Evolutionary conservation across 2,888 invertebrate genomes (phyloP).

Genomic region (Machimus atricapillus): DNA sequence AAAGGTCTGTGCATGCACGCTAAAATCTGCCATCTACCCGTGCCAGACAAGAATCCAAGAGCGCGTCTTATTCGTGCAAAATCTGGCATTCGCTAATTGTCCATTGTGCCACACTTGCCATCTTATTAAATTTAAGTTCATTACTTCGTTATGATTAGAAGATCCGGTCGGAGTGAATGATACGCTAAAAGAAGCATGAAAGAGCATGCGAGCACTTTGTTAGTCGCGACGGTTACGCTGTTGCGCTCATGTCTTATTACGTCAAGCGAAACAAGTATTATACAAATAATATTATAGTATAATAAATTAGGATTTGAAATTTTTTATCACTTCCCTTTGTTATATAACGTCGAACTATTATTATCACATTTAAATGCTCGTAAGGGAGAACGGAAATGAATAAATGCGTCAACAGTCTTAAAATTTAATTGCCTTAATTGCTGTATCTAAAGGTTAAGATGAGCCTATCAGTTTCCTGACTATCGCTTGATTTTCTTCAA

Average conservation of each 20-base stretch:
- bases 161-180: slow-evolving; percentile 27
- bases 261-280: neutral
- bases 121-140: slow-evolving; percentile 22
- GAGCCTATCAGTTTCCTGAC: too few species aligned
- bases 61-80: neutral
- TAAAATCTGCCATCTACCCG: neutral
- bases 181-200: slow-evolving; percentile 34
- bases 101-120: neutral
- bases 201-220: neutral
- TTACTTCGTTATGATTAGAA: slow-evolving; percentile 7
- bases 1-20: neutral
- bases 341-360: too few species aligned
- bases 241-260: neutral
- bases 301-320: neutral
- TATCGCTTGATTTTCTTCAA: too few species aligned
- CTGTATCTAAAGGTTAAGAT: too few species aligned
- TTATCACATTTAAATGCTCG: too few species aligned
- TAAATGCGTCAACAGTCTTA: too few species aligned
- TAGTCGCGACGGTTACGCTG: neutral
- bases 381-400: too few species aligned
- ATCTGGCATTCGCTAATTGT: neutral
- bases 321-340: too few species aligned
- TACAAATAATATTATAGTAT: neutral
- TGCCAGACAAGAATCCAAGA: neutral
- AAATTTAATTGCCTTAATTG: too few species aligned